phyloP scores from a whole-genome alignment of 2,797 vertebrate species.

The Tangara arthus region DNA sequence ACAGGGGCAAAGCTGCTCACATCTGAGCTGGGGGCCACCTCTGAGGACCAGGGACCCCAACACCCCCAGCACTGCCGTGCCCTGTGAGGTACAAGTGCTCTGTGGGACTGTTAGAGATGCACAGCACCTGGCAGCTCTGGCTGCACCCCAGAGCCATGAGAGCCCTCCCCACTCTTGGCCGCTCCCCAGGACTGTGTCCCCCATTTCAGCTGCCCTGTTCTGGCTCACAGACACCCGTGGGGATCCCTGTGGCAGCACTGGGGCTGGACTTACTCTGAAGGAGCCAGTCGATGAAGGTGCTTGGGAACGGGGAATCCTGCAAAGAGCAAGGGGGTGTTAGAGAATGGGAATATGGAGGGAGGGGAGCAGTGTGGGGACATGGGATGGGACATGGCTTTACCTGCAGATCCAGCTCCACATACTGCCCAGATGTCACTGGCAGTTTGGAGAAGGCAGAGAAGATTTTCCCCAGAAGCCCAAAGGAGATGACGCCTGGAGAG shows the following conservation, averaged over 20 bases:
- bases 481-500: neutral
- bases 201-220: neutral
- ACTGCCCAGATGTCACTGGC: accelerated
- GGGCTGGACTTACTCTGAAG: conserved; percentile 8
- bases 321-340: neutral
- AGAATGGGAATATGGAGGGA: accelerated
- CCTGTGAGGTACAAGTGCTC: accelerated
- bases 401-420: conserved; percentile 41
- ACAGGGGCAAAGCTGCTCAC: neutral
- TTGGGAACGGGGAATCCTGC: conserved; percentile 30
- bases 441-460: neutral
- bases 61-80: neutral
- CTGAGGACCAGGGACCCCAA: neutral
- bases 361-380: neutral
- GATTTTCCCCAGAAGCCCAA: conserved; percentile 2
- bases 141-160: neutral
- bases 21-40: neutral
- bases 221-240: neutral
- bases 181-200: neutral
- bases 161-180: neutral
- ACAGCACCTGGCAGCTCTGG: neutral
- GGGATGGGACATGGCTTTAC: neutral
- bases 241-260: accelerated
- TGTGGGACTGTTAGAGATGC: neutral
- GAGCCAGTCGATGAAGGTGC: conserved; percentile 46